Evolutionary conservation across 1,140 invertebrate species (phyloP).

Genomic region (Sitobion miscanthi): DNA sequence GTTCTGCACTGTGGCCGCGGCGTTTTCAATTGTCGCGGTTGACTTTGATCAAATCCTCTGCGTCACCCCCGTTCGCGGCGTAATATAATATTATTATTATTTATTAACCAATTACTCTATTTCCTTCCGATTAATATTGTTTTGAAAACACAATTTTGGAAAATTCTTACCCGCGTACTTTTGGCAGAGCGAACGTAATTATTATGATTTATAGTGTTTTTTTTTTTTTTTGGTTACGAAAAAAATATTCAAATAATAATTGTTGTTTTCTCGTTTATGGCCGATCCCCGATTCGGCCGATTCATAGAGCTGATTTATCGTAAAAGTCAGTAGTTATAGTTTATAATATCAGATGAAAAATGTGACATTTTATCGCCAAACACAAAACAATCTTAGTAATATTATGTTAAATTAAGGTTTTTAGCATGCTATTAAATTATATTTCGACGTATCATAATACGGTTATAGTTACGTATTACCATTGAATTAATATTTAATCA

Average conservation of each 20-base stretch:
- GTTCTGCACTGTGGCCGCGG: neutral
- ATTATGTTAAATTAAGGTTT: neutral
- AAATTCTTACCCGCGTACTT: neutral
- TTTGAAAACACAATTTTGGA: neutral
- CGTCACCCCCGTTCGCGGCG: neutral
- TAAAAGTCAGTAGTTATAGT: neutral
- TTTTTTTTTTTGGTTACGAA: neutral
- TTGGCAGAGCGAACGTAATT: neutral
- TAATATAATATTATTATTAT: neutral
- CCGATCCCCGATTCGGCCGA: neutral
- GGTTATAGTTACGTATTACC: neutral
- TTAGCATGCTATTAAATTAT: neutral
- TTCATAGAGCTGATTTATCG: neutral
- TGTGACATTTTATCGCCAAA: neutral
- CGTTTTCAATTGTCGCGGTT: neutral
- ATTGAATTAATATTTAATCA: too few species aligned
- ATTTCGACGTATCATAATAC: neutral
- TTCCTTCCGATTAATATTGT: neutral
- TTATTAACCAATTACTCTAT: neutral
- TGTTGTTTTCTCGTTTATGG: too few species aligned
- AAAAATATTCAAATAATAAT: neutral
- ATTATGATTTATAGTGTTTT: neutral
- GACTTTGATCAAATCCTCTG: neutral
- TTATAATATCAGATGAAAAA: neutral
- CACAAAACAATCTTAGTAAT: neutral